These are phyloP conservation scores for Polypterus bichir DNA, from an alignment of 2,113 vertebrate species.

Conservation along the genomic window DNA sequence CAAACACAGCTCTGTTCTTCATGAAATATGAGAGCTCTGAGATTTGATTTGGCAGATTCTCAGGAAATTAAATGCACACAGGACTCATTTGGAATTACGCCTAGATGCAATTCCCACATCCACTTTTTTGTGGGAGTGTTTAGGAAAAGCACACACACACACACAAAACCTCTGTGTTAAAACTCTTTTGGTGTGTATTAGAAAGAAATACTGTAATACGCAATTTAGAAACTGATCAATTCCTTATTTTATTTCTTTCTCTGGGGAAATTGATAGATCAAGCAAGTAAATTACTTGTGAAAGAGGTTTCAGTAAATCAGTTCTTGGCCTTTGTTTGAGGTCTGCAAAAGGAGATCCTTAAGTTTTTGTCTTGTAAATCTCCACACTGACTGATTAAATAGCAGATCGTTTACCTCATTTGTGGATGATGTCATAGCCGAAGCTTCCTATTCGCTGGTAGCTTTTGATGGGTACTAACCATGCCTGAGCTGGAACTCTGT, in stretches of 20 bases:
- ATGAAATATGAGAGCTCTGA: conserved; percentile 31
- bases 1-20: conserved; percentile 24
- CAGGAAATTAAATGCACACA: conserved; percentile 25
- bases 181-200: no score
- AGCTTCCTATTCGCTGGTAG: conserved; percentile 29
- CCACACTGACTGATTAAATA: conserved; percentile 33
- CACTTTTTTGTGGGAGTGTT: no score
- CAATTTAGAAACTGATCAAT: neutral
- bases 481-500: conserved; percentile 23
- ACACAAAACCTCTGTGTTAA: no score
- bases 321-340: conserved; percentile 22
- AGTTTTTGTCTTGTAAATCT: conserved; percentile 23
- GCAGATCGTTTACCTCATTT: conserved; percentile 31
- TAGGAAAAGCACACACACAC: no score
- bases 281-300: neutral
- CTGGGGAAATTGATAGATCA: conserved; percentile 5
- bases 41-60: conserved; percentile 32
- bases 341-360: conserved; percentile 21
- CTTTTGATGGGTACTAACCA: conserved; percentile 29
- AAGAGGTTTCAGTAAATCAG: conserved; percentile 15
- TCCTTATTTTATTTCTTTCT: neutral
- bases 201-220: no score
- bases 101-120: conserved; percentile 17
- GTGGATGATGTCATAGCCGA: conserved; percentile 35
- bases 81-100: conserved; percentile 18